These are phyloP conservation scores for Oopsacas minuta DNA, from an alignment of 37 sponge, comb jelly and placozoan genomes.

Conservation along the genomic window DNA sequence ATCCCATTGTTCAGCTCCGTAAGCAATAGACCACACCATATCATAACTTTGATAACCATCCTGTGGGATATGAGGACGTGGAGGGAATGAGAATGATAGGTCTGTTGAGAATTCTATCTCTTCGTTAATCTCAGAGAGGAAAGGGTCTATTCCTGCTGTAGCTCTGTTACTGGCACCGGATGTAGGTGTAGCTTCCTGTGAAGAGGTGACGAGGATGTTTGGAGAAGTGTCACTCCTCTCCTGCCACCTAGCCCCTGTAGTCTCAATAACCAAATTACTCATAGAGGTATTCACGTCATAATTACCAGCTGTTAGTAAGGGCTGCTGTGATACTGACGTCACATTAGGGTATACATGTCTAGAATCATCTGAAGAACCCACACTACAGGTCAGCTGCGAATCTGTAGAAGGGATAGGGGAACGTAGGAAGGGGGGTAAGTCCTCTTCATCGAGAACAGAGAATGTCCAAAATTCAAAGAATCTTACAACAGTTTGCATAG, in stretches of 20 bases:
- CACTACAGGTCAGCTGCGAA: background rate
- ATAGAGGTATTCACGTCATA: background rate
- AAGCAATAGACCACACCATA: conserved; percentile 5
- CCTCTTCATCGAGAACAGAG: background rate
- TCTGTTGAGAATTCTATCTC: background rate
- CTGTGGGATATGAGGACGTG: background rate
- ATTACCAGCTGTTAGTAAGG: background rate
- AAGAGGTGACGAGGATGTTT: background rate
- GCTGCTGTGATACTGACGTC: background rate
- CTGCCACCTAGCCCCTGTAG: background rate
- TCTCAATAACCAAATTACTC: background rate
- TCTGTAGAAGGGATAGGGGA: background rate
- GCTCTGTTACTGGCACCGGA: background rate
- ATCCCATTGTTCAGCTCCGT: background rate
- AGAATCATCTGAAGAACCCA: background rate
- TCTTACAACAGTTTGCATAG: conserved; percentile 26
- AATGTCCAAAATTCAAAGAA: conserved; percentile 51
- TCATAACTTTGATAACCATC: background rate
- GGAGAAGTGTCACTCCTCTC: background rate
- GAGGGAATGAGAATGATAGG: background rate
- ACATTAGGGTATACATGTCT: background rate
- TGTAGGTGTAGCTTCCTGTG: background rate
- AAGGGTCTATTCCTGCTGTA: background rate
- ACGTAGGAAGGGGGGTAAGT: background rate
- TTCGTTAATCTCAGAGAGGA: background rate